Evolutionary conservation across 2,797 vertebrate genomes (phyloP), one percentile per base, ranked within the genome.

Genomic region (Hyperoplus lanceolatus): DNA sequence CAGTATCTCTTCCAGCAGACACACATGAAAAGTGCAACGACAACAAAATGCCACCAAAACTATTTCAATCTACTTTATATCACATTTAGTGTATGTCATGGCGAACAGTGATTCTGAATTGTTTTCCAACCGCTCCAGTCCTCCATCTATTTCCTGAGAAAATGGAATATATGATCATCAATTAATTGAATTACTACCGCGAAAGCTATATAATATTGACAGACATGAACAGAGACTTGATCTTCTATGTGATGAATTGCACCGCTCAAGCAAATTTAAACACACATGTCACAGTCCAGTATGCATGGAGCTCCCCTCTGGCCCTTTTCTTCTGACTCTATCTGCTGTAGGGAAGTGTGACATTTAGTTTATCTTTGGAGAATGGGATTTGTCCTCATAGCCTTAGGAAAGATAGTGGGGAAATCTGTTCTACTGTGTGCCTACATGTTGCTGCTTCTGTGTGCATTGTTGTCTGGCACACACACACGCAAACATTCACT

Each of bases 311-410:
- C 1, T 9, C 16, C 49, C 38, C 39, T 56, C 14, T 46, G 41
- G 16, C 42, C 58, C 36, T 64, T 57, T 66, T 72, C 2, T 43
- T 51, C 67, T 29, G 13, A 41, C 50, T 58, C 38, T 21, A n/a
- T 78, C 69, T 60, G 50, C 41, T 4, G 13, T 62, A 13, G 38
- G 6, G 55, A 68, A 54, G 68, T 6, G 15, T 79, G 60, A 57
- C 56, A 76, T 67, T 58, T 41, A 54, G 69, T 60, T 51, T 49
- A 29, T 82, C 65, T 74, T 65, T 13, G 64, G 55, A 81, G 55
- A 73, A 62, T 70, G 38, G 39, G 65, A 72, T 82, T 58, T 75
- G 42, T 66, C 51, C 55, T 29, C 55, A 10, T 51, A 65, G 83
- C 80, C 73, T 6, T 60, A 21, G 75, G 72, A 84, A 57, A 62